Conservation (phyloP, 2,113 vertebrate species). For the Ochotona princeps region DNA sequence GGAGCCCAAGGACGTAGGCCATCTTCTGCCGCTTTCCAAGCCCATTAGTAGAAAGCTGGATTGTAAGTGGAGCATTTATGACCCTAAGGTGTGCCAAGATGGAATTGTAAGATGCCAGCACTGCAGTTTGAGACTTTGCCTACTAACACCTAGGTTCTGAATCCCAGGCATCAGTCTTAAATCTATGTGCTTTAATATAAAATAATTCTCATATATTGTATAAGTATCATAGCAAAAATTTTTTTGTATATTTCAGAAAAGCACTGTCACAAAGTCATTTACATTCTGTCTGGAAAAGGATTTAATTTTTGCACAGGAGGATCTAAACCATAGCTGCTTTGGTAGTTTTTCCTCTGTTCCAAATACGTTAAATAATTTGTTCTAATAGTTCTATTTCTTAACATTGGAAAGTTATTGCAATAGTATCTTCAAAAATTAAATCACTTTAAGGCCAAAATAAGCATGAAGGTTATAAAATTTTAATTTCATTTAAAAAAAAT, state of each 20-base stretch:
- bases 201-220: neutral
- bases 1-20: too few relatives aligned
- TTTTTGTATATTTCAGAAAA: neutral
- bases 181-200: neutral
- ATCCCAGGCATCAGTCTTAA: neutral
- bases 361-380: neutral
- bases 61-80: too few relatives aligned
- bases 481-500: neutral
- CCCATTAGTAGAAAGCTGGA: too few relatives aligned
- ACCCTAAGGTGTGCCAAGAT: too few relatives aligned
- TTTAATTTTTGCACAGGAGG: neutral
- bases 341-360: neutral
- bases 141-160: too few relatives aligned
- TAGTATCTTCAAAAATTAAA: slow-evolving; percentile 3
- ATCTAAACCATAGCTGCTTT: neutral
- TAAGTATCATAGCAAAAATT: slow-evolving; percentile 13
- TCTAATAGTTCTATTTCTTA: neutral
- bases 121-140: too few relatives aligned
- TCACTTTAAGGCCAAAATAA: neutral
- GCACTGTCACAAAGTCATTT: neutral
- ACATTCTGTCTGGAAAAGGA: rapidly evolving
- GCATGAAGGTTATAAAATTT: neutral
- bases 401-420: neutral
- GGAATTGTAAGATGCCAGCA: too few relatives aligned
- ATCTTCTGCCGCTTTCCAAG: too few relatives aligned